phyloP scores from a whole-genome alignment of 1,140 invertebrate genomes.

The Nasonia vitripennis region DNA sequence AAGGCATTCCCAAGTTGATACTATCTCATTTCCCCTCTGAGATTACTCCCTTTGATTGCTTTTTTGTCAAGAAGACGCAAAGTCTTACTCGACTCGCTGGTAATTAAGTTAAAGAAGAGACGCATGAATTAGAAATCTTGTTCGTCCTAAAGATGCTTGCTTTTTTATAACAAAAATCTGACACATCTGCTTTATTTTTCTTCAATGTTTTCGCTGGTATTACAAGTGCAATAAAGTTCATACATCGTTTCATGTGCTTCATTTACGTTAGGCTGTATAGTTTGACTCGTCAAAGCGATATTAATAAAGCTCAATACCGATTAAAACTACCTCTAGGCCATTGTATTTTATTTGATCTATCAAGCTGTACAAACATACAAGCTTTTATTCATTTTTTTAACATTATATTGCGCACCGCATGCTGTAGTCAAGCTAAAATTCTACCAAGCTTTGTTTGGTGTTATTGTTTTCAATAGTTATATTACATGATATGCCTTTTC shows the following conservation, averaged over 20 bases:
- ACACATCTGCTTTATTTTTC: conserved; percentile 35
- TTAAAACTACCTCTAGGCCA: conserved; percentile 12
- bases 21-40: conserved; percentile 71
- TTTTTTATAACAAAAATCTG: conserved; percentile 40
- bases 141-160: conserved; percentile 11
- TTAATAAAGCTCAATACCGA: neutral
- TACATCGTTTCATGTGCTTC: conserved; percentile 20
- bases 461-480: neutral
- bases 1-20: conserved; percentile 69
- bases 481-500: neutral
- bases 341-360: conserved; percentile 13
- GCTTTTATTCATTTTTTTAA: neutral
- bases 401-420: conserved; percentile 8
- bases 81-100: conserved; percentile 34
- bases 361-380: neutral
- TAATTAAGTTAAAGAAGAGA: conserved; percentile 41
- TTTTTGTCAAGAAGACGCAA: conserved; percentile 52
- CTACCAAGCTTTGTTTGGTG: conserved; percentile 27
- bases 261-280: neutral
- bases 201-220: neutral
- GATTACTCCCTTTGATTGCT: conserved; percentile 67
- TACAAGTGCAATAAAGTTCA: neutral
- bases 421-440: conserved; percentile 8
- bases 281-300: neutral
- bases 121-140: conserved; percentile 40